Conservation (phyloP, 2,113 vertebrate species). For the Corythaeola cristata region DNA sequence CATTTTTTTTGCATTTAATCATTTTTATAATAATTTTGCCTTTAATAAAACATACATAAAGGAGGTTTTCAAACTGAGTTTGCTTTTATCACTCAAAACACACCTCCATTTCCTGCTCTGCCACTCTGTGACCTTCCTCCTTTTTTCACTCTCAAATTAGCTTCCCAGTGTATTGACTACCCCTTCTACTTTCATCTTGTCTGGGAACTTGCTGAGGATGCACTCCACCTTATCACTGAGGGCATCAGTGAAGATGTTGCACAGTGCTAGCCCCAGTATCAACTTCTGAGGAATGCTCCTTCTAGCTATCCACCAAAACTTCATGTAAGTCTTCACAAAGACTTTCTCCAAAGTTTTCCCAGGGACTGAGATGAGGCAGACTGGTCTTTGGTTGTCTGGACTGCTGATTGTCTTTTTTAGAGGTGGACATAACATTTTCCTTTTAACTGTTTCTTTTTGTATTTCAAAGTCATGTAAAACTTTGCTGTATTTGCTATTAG, state of each 20-base stretch:
- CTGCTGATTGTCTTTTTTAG: neutral
- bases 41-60: neutral
- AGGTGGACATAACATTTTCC: neutral
- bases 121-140: neutral
- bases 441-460: neutral
- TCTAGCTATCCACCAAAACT: neutral
- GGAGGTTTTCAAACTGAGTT: neutral
- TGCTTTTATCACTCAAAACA: neutral
- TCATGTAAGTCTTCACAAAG: neutral
- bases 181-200: neutral
- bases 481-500: neutral
- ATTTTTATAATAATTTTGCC: neutral
- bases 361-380: neutral
- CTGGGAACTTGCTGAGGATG: neutral
- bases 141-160: neutral
- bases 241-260: neutral
- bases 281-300: neutral
- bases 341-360: neutral
- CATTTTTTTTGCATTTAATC: neutral
- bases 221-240: neutral
- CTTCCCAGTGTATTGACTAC: neutral
- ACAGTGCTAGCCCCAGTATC: neutral
- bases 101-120: neutral
- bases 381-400: neutral
- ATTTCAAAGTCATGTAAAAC: neutral